A percentile compares a stretch with the other conserved stretches of the same genome.
Conservation (phyloP, 2,113 vertebrate genomes). For the Mus musculus region DNA sequence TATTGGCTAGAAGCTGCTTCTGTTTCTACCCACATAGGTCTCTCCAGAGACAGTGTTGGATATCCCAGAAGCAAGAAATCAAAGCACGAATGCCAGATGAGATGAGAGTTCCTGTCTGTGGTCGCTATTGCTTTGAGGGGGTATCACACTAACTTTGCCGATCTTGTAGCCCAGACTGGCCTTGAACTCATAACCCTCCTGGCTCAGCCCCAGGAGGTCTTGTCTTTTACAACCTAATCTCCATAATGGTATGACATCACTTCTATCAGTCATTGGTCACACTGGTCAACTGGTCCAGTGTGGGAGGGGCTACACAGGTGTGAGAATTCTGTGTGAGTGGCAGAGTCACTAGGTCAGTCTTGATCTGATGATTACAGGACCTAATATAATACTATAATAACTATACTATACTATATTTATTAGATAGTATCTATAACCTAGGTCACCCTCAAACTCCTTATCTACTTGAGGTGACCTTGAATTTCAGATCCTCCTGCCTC, state of each 20-base stretch:
- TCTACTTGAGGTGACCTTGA: neutral
- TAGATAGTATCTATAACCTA: too few relatives aligned
- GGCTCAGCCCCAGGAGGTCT: neutral
- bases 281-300: neutral
- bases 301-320: neutral
- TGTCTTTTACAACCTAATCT: neutral
- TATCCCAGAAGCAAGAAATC: neutral
- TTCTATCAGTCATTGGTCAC: neutral
- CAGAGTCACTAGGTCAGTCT: neutral
- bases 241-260: accelerated
- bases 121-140: too few relatives aligned
- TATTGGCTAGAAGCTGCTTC: neutral
- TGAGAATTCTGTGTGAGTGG: too few relatives aligned
- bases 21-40: neutral
- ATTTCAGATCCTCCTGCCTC: neutral
- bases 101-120: neutral
- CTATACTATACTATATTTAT: neutral
- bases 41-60: neutral
- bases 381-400: neutral
- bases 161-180: neutral
- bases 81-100: neutral
- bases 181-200: neutral
- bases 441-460: neutral
- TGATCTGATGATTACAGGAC: neutral
- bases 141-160: neutral